phyloP scores from a whole-genome alignment of 2,888 invertebrate genomes.

The Cerastoderma edule region DNA sequence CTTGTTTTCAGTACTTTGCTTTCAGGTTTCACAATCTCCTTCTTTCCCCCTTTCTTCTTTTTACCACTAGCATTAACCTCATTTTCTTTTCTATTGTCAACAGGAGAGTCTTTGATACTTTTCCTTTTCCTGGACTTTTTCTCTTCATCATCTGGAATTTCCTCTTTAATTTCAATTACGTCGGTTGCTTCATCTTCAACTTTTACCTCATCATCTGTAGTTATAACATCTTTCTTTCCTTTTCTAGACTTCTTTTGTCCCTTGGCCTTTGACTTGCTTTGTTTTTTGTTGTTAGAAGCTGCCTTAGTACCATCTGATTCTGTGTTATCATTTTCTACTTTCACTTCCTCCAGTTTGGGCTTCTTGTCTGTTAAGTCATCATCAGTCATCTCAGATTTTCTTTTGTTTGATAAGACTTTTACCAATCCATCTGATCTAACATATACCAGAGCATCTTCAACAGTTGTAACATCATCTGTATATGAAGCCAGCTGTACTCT shows the following conservation, averaged over 20 bases:
- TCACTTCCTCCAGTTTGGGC: constrained; percentile 10
- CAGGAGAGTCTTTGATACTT: too few species aligned
- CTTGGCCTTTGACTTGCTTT: neutral
- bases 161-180: constrained; percentile 10
- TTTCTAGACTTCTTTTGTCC: neutral
- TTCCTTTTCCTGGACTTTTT: neutral
- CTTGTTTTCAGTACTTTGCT: too few species aligned
- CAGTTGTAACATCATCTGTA: constrained; percentile 77
- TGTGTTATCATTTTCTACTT: neutral
- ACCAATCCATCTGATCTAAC: constrained; percentile 67
- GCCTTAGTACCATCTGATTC: neutral
- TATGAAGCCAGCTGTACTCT: neutral
- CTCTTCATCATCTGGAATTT: constrained; percentile 1
- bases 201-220: neutral
- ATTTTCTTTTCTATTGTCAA: too few species aligned
- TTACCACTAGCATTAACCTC: too few species aligned
- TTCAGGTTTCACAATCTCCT: too few species aligned
- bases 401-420: constrained; percentile 33
- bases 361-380: constrained; percentile 6
- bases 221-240: neutral
- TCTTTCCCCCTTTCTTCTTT: too few species aligned
- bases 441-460: constrained; percentile 72
- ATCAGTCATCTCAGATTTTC: neutral
- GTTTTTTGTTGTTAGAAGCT: neutral
- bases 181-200: constrained; percentile 11